Percentiles rank a stretch among this genome's conserved stretches.
Conservation (phyloP, 2,113 vertebrate genomes). For the Podarcis raffonei region DNA sequence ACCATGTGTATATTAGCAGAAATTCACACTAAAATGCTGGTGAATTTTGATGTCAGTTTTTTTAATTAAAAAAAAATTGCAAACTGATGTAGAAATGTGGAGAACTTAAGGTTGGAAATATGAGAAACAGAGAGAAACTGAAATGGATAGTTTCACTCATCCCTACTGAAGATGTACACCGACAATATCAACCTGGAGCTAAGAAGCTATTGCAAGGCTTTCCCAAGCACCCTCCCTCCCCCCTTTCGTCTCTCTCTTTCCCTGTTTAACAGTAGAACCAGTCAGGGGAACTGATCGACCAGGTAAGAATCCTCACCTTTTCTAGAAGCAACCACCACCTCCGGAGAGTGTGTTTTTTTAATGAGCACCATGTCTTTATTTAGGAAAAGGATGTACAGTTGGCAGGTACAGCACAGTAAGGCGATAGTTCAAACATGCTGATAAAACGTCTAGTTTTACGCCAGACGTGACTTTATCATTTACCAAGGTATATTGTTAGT, state of each 20-base stretch:
- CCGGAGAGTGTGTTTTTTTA: conserved; percentile 71
- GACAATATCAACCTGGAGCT: conserved; percentile 54
- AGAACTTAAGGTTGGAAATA: too few relatives aligned
- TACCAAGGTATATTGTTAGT: conserved; percentile 81
- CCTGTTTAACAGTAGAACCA: conserved; percentile 58
- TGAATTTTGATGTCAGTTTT: too few relatives aligned
- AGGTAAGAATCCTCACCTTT: conserved; percentile 60
- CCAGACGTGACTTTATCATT: conserved; percentile 82
- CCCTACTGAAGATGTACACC: conserved; percentile 55
- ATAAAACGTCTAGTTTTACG: conserved; percentile 83
- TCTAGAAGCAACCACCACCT: conserved; percentile 75
- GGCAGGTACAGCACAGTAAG: conserved; percentile 79
- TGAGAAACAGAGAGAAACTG: background rate
- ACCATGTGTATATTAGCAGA: too few relatives aligned
- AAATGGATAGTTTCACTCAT: conserved; percentile 32
- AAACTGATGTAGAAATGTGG: conserved; percentile 42
- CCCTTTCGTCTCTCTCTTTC: conserved; percentile 53
- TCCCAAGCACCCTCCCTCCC: conserved; percentile 57
- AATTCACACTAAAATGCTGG: too few relatives aligned
- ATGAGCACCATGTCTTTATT: conserved; percentile 72
- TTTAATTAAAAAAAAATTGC: too few relatives aligned
- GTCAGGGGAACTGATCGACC: conserved; percentile 30
- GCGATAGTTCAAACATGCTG: conserved; percentile 78
- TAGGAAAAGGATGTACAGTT: conserved; percentile 77
- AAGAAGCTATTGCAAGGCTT: conserved; percentile 54